A percentile compares a stretch with the other conserved stretches of the same genome.
Evolutionary conservation across 2,888 invertebrate species (phyloP).

Genomic region (Laothoe populi): DNA sequence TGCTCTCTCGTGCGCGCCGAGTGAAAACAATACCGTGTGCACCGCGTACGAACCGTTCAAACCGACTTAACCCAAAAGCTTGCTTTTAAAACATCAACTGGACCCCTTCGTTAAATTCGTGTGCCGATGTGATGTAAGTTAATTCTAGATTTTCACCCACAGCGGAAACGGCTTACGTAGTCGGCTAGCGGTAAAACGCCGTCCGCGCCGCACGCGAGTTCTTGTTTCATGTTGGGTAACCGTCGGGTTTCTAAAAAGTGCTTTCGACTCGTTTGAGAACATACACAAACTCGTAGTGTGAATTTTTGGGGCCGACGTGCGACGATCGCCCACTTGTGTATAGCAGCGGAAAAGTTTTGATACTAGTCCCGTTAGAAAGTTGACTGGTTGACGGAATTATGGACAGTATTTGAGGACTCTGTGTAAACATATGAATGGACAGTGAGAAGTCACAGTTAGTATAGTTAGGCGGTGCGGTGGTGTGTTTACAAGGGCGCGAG

Average conservation of each 20-base stretch:
- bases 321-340: slow-evolving; percentile 49
- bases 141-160: slow-evolving; percentile 81
- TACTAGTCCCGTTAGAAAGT: slow-evolving; percentile 68
- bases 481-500: slow-evolving; percentile 49
- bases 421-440: slow-evolving; percentile 35
- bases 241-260: slow-evolving; percentile 78
- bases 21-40: slow-evolving; percentile 49
- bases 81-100: slow-evolving; percentile 52
- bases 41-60: slow-evolving; percentile 47
- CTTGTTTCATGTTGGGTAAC: slow-evolving; percentile 74
- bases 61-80: slow-evolving; percentile 37
- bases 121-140: slow-evolving; percentile 72
- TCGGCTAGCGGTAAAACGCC: slow-evolving; percentile 81
- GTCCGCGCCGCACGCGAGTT: slow-evolving; percentile 76
- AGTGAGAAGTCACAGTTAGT: slow-evolving; percentile 14
- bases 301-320: slow-evolving; percentile 52
- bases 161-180: slow-evolving; percentile 82
- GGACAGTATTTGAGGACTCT: slow-evolving; percentile 32
- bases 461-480: slow-evolving; percentile 39
- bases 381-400: slow-evolving; percentile 38
- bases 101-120: slow-evolving; percentile 54
- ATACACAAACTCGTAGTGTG: slow-evolving; percentile 51
- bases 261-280: slow-evolving; percentile 60
- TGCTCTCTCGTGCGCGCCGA: slow-evolving; percentile 45
- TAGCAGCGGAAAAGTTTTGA: slow-evolving; percentile 48